Evolutionary conservation across 2,113 vertebrate genomes (phyloP).

Genomic region (Oncorhynchus keta): DNA sequence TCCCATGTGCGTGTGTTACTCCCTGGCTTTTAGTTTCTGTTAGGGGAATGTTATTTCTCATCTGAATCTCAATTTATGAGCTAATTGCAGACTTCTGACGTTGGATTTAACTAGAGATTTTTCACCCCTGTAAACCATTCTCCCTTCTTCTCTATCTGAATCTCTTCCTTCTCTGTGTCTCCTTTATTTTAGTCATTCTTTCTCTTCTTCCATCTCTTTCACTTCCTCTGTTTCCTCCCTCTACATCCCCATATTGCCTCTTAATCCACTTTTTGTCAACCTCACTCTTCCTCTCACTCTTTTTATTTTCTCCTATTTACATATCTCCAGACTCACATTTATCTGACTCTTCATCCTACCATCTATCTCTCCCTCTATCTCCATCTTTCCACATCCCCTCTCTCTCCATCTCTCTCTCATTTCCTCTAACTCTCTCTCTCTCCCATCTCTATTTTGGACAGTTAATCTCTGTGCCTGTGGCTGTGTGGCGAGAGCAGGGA

Average conservation of each 20-base stretch:
- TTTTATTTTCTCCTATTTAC: not conserved
- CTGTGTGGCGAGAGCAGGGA: not conserved
- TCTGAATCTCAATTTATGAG: no score
- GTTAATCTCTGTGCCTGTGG: not conserved
- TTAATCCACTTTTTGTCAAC: not conserved
- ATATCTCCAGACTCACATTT: not conserved
- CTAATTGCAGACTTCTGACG: no score
- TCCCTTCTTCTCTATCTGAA: no score
- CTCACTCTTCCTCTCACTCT: not conserved
- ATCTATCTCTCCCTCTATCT: not conserved
- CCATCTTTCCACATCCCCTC: not conserved
- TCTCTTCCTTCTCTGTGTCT: not conserved
- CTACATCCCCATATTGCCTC: not conserved
- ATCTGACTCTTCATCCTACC: not conserved
- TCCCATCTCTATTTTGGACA: not conserved
- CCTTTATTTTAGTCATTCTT: not conserved
- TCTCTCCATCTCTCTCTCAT: no score
- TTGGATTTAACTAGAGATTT: no score
- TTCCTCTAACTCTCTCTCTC: no score
- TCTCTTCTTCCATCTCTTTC: no score
- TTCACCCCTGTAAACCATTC: no score
- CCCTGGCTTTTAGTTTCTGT: no score
- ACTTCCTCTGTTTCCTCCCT: not conserved
- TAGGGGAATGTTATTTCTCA: no score
- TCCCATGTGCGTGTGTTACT: no score